A percentile compares a stretch with the other conserved stretches of the same genome.
These are phyloP conservation scores for Ormyrus labotus DNA, from an alignment of 2,888 invertebrate genomes.

Conservation along the genomic window DNA sequence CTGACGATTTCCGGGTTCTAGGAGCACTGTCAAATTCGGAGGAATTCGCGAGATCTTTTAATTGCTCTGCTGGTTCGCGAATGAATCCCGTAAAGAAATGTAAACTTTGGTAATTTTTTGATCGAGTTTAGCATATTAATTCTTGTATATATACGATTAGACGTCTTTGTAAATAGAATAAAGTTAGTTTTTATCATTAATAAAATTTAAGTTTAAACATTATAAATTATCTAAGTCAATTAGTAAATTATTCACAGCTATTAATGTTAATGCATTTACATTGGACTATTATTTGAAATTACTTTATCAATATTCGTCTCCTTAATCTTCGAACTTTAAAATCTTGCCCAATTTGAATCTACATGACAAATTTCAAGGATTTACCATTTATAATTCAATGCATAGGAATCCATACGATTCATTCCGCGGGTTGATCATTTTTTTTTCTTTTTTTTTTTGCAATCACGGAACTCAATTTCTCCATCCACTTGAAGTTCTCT, in stretches of 20 bases:
- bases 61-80: background rate
- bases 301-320: background rate
- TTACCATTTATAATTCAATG: slow-evolving; percentile 41
- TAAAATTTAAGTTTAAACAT: too few species aligned
- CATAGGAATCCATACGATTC: slow-evolving; percentile 37
- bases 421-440: slow-evolving; percentile 24
- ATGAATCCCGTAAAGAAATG: slow-evolving; percentile 42
- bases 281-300: too few species aligned
- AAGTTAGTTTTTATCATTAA: too few species aligned
- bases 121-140: too few species aligned
- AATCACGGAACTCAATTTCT: slow-evolving; percentile 37
- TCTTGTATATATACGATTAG: too few species aligned
- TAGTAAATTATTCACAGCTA: too few species aligned
- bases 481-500: background rate
- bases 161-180: too few species aligned
- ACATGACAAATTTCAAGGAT: slow-evolving; percentile 40
- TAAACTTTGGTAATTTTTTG: slow-evolving; percentile 13
- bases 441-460: slow-evolving; percentile 22
- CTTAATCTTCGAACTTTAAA: background rate
- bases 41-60: slow-evolving; percentile 27
- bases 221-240: too few species aligned
- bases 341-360: background rate
- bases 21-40: slow-evolving; percentile 24
- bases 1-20: slow-evolving; percentile 10
- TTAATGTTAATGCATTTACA: background rate